phyloP scores from a whole-genome alignment of 2,888 invertebrate genomes.

The Dolichopus griseipennis region DNA sequence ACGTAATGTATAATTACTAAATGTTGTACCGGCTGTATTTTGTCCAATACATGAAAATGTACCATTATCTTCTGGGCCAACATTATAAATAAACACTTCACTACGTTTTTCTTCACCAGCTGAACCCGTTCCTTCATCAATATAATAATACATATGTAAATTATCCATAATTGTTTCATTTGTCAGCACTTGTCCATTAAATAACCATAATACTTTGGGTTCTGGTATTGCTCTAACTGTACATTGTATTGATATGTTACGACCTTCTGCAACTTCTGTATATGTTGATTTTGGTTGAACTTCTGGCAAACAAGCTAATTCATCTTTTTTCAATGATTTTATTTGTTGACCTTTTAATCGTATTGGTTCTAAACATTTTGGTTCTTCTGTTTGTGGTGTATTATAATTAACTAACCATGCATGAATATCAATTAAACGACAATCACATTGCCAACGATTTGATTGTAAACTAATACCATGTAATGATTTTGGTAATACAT shows the following conservation, averaged over 20 bases:
- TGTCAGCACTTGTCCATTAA: constrained; percentile 70
- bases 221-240: constrained; percentile 72
- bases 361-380: constrained; percentile 63
- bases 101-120: constrained; percentile 60
- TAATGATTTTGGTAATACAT: constrained; percentile 65
- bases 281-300: constrained; percentile 66
- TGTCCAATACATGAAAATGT: constrained; percentile 79
- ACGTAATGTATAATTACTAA: constrained; percentile 72
- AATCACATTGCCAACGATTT: constrained; percentile 86
- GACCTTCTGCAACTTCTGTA: constrained; percentile 69
- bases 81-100: constrained; percentile 69
- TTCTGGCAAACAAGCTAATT: constrained; percentile 74
- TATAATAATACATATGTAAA: constrained; percentile 58
- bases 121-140: constrained; percentile 58
- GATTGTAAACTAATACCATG: constrained; percentile 73
- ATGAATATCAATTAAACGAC: constrained; percentile 66
- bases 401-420: constrained; percentile 68
- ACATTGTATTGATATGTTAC: constrained; percentile 72
- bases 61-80: constrained; percentile 71
- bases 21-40: constrained; percentile 71
- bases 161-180: constrained; percentile 64
- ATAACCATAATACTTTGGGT: constrained; percentile 74
- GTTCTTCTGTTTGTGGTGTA: constrained; percentile 69
- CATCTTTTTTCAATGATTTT: constrained; percentile 56
- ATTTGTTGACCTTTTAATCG: constrained; percentile 59